Base-by-base conservation (phyloP, 1,140 invertebrate species). In the Anagrus nilaparvatae region DNA sequence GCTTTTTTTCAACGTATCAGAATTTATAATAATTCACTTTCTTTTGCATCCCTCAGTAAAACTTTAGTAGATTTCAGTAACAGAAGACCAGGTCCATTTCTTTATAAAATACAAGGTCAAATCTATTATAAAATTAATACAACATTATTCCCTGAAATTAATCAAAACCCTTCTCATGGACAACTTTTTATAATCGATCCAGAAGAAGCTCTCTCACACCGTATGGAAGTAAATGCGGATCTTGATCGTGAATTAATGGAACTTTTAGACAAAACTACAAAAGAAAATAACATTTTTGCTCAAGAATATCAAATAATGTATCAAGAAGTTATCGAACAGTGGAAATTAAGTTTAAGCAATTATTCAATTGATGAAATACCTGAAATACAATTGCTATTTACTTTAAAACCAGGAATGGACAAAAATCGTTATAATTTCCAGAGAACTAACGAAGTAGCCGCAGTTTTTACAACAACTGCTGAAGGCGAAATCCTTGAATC, bases 401-500 rank as follows among this genome's bases (percentile, higher is more conserved):
- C 29, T 19, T 28, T 42, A 10, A 39, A 44, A 45, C 23, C 23
- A 20, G 40, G 31, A 17, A 37, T 46, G 5, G 42, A 48, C 38
- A 8, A 16, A 12, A 14, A 32, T 13, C 21, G 46, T 34, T 47
- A 44, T 33, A 49, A 46, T 36, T 34, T 38, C 14, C 40, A 35
- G 19, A 29, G 32, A 20, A 24, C 37, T 21, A 48, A 43, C 43
- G 45, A 46, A 46, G 40, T 49, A 30, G 43, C 43, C 18, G 47
- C 47, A 18, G 40, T 45, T 23, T 47, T 43, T 30, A 43, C 38
- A 24, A 51, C 36, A 13, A 42, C 35, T 20, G 25, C 39, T 40
- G 35, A 44, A 35, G 40, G 43, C 17, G 35, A 46, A 46, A 46
- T 41, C 23, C 44, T 36, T 40, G 43, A 49, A 21, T 38, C 40